A percentile compares a stretch with the other conserved stretches of the same genome.
phyloP scores from a whole-genome alignment of 2,113 vertebrate genomes.

The Takifugu flavidus region DNA sequence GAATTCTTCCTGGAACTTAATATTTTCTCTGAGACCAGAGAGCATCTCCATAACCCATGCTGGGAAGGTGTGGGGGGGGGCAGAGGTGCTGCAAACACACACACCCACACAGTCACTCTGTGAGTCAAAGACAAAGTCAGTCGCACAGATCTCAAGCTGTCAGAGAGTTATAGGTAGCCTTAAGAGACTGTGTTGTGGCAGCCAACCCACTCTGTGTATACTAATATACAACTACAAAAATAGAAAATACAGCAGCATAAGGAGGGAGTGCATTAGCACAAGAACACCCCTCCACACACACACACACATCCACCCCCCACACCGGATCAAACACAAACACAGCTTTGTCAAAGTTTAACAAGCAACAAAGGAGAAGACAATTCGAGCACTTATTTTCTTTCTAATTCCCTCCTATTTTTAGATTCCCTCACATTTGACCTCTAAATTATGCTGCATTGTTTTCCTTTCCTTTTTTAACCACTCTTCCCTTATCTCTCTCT shows the following conservation, averaged over 20 bases:
- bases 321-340: conserved; percentile 9
- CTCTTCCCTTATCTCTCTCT: conserved; percentile 43
- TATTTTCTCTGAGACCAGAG: conserved; percentile 45
- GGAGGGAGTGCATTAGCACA: neutral
- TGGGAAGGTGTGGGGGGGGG: conserved; percentile 5
- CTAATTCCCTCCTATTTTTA: conserved; percentile 45
- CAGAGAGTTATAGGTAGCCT: conserved; percentile 51
- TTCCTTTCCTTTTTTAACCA: conserved; percentile 13
- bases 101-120: conserved; percentile 29
- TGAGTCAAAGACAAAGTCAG: conserved; percentile 36
- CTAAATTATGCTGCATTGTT: conserved; percentile 24
- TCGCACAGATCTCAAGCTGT: conserved; percentile 39
- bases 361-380: conserved; percentile 49
- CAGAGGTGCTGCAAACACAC: conserved; percentile 2
- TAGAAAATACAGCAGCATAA: neutral
- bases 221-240: conserved; percentile 15
- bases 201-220: conserved; percentile 14
- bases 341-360: conserved; percentile 42
- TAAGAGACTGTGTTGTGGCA: conserved; percentile 30
- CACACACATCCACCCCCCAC: conserved; percentile 8
- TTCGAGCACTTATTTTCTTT: conserved; percentile 44
- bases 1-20: conserved; percentile 56
- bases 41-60: conserved; percentile 30
- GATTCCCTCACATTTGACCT: conserved; percentile 39
- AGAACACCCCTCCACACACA: conserved; percentile 5